phyloP scores from a whole-genome alignment of 2,797 vertebrate genomes.

The Ambastaia sidthimunki region DNA sequence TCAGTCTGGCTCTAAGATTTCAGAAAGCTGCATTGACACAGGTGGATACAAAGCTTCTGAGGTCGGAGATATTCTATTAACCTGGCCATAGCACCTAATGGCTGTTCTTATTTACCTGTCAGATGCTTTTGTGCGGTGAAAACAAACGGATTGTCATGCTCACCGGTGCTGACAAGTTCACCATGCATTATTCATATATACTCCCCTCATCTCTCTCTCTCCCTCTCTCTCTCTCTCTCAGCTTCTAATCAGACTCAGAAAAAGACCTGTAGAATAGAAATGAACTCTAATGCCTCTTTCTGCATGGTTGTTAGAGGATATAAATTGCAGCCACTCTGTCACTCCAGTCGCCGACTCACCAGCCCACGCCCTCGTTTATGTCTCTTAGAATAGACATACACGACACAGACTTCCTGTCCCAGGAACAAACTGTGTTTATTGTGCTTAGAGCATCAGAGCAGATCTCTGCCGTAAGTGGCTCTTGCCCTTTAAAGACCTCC shows the following conservation, averaged over 20 bases:
- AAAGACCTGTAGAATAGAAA: slow-evolving; percentile 36
- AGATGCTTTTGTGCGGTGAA: slow-evolving; percentile 62
- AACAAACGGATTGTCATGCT: slow-evolving; percentile 52
- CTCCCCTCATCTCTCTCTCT: slow-evolving; percentile 37
- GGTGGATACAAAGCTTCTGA: slow-evolving; percentile 38
- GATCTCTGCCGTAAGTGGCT: slow-evolving; percentile 34
- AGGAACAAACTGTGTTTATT: neutral
- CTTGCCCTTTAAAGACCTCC: slow-evolving; percentile 68
- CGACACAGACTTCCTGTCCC: slow-evolving; percentile 10
- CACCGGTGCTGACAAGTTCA: slow-evolving; percentile 52
- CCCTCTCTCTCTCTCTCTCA: slow-evolving; percentile 30
- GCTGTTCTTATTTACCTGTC: slow-evolving; percentile 56
- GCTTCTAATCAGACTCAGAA: slow-evolving; percentile 39
- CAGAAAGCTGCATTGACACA: slow-evolving; percentile 2
- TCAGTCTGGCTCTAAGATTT: slow-evolving; percentile 2
- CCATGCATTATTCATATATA: slow-evolving; percentile 70
- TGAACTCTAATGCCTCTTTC: slow-evolving; percentile 48
- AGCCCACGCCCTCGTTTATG: slow-evolving; percentile 38
- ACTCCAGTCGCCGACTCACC: slow-evolving; percentile 42
- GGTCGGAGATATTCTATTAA: slow-evolving; percentile 65
- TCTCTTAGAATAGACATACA: slow-evolving; percentile 3
- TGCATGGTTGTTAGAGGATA: slow-evolving; percentile 48
- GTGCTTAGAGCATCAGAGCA: slow-evolving; percentile 17
- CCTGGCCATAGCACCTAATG: slow-evolving; percentile 54
- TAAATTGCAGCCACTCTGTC: slow-evolving; percentile 39